phyloP scores from a whole-genome alignment of 64 coral and sea anemone species.

The Cladopsammia gracilis region DNA sequence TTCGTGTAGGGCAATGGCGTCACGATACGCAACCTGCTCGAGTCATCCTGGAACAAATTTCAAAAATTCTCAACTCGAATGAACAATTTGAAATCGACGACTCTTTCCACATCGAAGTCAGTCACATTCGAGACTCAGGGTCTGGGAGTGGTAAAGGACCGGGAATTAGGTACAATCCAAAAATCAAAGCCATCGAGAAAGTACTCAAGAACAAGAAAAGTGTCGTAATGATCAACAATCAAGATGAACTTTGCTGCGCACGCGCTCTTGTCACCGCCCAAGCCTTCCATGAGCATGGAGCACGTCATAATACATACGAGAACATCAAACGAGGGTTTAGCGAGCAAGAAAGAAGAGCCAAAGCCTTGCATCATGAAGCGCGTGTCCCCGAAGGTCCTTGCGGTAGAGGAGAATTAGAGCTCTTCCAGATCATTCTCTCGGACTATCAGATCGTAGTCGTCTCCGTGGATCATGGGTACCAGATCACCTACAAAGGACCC shows the following conservation, averaged over 20 bases:
- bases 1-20: not conserved
- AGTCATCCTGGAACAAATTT: not conserved
- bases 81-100: not conserved
- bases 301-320: not conserved
- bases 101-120: not conserved
- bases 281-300: not conserved
- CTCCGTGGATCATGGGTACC: not conserved
- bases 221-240: not conserved
- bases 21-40: too few species aligned
- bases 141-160: not conserved
- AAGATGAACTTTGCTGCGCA: not conserved
- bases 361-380: not conserved
- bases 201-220: not conserved
- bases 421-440: not conserved
- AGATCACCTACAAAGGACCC: not conserved
- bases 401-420: not conserved
- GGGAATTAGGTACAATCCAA: too few species aligned
- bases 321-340: not conserved
- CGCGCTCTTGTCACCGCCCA: not conserved
- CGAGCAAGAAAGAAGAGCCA: not conserved
- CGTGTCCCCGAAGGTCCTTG: not conserved
- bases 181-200: not conserved
- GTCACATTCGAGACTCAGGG: not conserved
- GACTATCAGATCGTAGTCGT: conserved; percentile 19
- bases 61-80: not conserved